phyloP scores from a whole-genome alignment of 2,797 vertebrate species.

The Etheostoma nigrum region DNA sequence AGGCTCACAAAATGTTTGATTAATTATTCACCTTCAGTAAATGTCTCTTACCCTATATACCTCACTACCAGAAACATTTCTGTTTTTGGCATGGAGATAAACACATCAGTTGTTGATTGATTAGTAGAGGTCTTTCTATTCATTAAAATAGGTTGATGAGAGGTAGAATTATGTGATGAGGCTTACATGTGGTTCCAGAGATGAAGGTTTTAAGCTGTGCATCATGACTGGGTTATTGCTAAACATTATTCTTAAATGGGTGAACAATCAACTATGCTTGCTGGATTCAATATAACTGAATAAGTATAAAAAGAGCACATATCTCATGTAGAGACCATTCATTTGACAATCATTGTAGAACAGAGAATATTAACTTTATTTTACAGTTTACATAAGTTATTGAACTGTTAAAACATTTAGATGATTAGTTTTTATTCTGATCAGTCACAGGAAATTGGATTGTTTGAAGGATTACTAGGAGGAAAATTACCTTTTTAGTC shows the following conservation, averaged over 20 bases:
- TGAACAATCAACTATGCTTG: slow-evolving; percentile 10
- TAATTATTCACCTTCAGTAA: neutral
- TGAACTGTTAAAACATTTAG: neutral
- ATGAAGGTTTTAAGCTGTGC: slow-evolving; percentile 2
- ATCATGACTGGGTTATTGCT: slow-evolving; percentile 1
- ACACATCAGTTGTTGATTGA: neutral
- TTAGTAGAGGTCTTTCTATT: slow-evolving; percentile 2
- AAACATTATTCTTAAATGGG: slow-evolving; percentile 24
- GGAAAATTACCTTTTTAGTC: neutral
- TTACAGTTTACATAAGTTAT: neutral
- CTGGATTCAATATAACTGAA: slow-evolving; percentile 18
- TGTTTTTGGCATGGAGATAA: neutral
- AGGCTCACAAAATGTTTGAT: neutral
- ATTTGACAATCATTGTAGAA: neutral
- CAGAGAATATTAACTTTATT: neutral
- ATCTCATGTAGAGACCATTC: neutral
- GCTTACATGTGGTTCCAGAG: neutral
- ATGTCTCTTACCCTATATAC: neutral
- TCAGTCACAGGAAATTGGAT: neutral
- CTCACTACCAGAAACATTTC: neutral
- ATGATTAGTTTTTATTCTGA: neutral
- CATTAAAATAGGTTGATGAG: slow-evolving; percentile 2
- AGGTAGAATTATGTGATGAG: slow-evolving; percentile 18
- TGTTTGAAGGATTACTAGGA: neutral
- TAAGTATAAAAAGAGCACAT: no score